Percentiles rank a stretch among this genome's conserved stretches.
Evolutionary conservation across 2,888 invertebrate genomes (phyloP).

Genomic region (Saturnia japonica): DNA sequence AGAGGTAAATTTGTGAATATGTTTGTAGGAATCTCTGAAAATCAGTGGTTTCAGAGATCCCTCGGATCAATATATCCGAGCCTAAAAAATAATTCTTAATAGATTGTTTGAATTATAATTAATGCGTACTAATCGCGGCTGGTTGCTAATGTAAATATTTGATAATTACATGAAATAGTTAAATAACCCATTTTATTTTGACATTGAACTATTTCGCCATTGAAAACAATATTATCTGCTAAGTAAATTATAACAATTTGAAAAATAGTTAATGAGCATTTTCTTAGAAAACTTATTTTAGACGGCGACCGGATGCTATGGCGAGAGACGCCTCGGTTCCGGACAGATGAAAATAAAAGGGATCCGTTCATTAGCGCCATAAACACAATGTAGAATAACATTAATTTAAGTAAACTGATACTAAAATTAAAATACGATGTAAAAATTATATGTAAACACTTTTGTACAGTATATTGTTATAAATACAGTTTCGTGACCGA

Average conservation of each 20-base stretch:
- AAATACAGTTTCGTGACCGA: not conserved
- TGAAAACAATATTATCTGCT: not conserved
- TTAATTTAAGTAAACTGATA: not conserved
- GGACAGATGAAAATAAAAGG: slow-evolving; percentile 37
- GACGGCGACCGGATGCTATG: slow-evolving; percentile 48
- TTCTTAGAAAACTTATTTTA: slow-evolving; percentile 51
- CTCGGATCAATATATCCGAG: too few relatives aligned
- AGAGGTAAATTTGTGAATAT: too few relatives aligned
- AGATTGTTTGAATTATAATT: too few relatives aligned
- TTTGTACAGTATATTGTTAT: not conserved
- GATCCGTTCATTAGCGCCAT: slow-evolving; percentile 51
- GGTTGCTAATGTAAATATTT: not conserved
- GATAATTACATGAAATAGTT: not conserved
- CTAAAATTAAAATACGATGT: not conserved
- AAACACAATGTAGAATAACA: slow-evolving; percentile 14
- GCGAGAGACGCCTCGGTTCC: slow-evolving; percentile 42
- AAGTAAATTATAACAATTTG: slow-evolving; percentile 16
- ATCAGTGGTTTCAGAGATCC: too few relatives aligned
- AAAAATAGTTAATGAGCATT: slow-evolving; percentile 25
- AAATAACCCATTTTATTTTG: not conserved
- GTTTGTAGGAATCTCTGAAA: too few relatives aligned
- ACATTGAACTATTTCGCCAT: not conserved
- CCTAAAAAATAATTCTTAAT: too few relatives aligned
- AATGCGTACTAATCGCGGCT: too few relatives aligned
- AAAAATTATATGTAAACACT: not conserved